Percentiles rank a stretch among this genome's conserved stretches.
Evolutionary conservation across 2,888 invertebrate species (phyloP).

Genomic region (Eupelmus urozonus): DNA sequence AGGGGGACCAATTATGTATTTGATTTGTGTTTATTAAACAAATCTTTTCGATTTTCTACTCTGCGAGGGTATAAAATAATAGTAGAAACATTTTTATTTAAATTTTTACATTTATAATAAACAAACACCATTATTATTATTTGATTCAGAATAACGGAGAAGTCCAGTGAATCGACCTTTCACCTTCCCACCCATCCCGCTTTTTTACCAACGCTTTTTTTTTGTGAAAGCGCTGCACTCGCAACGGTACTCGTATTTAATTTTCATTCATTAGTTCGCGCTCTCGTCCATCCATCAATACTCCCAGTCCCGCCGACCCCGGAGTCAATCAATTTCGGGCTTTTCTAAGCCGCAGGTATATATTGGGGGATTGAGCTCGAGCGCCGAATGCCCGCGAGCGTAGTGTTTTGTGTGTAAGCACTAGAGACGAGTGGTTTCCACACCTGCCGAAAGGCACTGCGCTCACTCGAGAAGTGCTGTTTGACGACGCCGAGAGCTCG

Average conservation of each 20-base stretch:
- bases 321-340: slow-evolving; percentile 52
- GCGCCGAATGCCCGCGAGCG: not conserved
- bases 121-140: not conserved
- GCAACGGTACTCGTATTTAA: not conserved
- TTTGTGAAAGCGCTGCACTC: not conserved
- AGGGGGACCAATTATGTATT: too few relatives aligned
- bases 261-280: slow-evolving; percentile 41
- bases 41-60: too few relatives aligned
- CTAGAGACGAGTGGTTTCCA: slow-evolving; percentile 53
- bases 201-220: not conserved
- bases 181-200: too few relatives aligned
- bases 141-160: not conserved
- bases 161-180: not conserved
- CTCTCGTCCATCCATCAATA: slow-evolving; percentile 31
- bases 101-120: not conserved
- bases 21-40: too few relatives aligned
- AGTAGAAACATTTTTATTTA: too few relatives aligned
- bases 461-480: slow-evolving; percentile 23
- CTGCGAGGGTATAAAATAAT: too few relatives aligned
- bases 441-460: slow-evolving; percentile 51
- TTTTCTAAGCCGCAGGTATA: slow-evolving; percentile 25
- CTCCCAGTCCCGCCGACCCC: too few relatives aligned
- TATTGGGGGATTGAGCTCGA: not conserved
- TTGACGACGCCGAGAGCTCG: slow-evolving; percentile 37
- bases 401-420: slow-evolving; percentile 9